Conservation (phyloP, 2,888 invertebrate genomes). For the Tiliacea citrago region DNA sequence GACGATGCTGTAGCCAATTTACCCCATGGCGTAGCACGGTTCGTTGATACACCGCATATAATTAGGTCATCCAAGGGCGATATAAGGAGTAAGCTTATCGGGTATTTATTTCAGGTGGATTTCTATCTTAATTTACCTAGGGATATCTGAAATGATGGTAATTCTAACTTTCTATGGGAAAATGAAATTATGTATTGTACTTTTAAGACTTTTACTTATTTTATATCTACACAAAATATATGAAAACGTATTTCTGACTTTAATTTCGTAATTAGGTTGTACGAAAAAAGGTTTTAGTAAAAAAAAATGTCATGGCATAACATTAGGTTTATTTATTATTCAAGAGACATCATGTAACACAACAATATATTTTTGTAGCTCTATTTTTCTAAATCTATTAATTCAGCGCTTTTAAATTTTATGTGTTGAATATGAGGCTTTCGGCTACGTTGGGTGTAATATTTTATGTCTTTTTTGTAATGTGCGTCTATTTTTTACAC, state of each 20-base stretch:
- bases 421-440: too few relatives aligned
- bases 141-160: conserved; percentile 1
- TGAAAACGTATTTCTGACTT: neutral
- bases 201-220: neutral
- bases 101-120: conserved; percentile 17
- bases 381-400: neutral
- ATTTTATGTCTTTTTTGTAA: too few relatives aligned
- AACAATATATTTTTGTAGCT: neutral
- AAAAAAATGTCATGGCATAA: too few relatives aligned
- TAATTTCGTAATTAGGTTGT: neutral
- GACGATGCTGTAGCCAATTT: neutral
- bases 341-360: neutral
- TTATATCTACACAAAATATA: neutral
- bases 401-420: too few relatives aligned
- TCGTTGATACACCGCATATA: conserved; percentile 17
- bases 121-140: conserved; percentile 9
- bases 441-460: too few relatives aligned
- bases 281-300: neutral
- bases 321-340: neutral
- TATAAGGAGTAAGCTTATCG: conserved; percentile 24
- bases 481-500: neutral
- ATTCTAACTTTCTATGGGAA: neutral
- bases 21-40: neutral
- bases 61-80: conserved; percentile 33
- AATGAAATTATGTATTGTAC: neutral